phyloP scores from a whole-genome alignment of 1,140 invertebrate genomes.

The Radopholus similis region DNA sequence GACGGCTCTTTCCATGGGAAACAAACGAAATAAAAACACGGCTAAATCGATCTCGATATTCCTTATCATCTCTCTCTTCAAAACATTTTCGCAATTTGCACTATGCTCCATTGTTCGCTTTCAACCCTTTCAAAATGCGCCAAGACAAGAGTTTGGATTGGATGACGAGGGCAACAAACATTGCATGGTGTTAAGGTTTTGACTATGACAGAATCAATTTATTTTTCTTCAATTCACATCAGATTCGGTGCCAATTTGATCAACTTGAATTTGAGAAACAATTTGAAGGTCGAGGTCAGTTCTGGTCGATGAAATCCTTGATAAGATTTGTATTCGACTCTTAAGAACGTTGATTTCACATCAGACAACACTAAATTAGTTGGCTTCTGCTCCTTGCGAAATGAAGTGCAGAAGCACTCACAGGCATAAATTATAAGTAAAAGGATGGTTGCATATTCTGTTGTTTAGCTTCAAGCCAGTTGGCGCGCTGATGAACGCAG shows the following conservation, averaged over 20 bases:
- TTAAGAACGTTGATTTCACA: slow-evolving; percentile 15
- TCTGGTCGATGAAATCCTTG: not conserved
- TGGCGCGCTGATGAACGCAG: slow-evolving; percentile 5
- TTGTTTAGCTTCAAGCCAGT: slow-evolving; percentile 7
- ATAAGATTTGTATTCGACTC: not conserved
- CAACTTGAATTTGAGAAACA: not conserved
- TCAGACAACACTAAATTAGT: slow-evolving; percentile 5
- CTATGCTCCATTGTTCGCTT: slow-evolving; percentile 19
- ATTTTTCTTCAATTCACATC: slow-evolving; percentile 6
- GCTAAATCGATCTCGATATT: too few species aligned
- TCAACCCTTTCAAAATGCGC: slow-evolving; percentile 20
- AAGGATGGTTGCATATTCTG: not conserved
- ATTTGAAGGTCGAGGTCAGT: not conserved
- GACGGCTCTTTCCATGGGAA: too few species aligned
- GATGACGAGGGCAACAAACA: not conserved
- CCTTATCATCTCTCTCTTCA: too few species aligned
- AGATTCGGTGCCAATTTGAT: not conserved
- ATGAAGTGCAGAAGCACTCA: slow-evolving; percentile 22
- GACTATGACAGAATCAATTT: too few species aligned
- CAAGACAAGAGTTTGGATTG: slow-evolving; percentile 15
- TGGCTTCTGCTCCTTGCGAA: slow-evolving; percentile 15
- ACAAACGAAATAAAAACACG: too few species aligned
- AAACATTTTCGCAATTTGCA: too few species aligned
- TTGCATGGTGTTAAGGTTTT: slow-evolving; percentile 17
- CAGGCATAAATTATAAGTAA: not conserved